These are phyloP conservation scores for Gallinago solitaria DNA, from an alignment of 2,797 vertebrate genomes.

Conservation along the genomic window DNA sequence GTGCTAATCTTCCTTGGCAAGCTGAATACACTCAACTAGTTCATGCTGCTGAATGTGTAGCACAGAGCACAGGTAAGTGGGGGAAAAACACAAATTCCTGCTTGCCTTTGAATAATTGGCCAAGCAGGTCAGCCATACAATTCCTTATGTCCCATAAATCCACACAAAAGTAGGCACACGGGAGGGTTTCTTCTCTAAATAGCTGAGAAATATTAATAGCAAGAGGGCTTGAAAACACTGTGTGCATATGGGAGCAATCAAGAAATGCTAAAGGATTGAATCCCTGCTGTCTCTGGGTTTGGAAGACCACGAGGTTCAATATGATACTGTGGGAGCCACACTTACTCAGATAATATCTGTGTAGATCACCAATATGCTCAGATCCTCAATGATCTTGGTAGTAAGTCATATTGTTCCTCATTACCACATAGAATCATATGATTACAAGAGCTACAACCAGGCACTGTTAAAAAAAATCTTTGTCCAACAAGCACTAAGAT, in stretches of 20 bases:
- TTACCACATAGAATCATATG: background rate
- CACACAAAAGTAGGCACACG: background rate
- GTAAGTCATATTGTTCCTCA: background rate
- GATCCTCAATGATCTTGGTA: background rate
- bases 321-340: background rate
- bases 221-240: background rate
- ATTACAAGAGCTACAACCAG: background rate
- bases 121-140: background rate
- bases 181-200: background rate
- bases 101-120: background rate
- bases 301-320: background rate
- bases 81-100: background rate
- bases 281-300: background rate
- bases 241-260: background rate
- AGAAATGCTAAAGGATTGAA: background rate
- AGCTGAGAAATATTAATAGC: background rate
- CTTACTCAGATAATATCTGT: background rate
- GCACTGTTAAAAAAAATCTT: slow-evolving; percentile 3
- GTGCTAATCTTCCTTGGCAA: slow-evolving; percentile 16
- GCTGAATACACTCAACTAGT: background rate
- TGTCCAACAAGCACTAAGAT: background rate
- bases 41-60: background rate
- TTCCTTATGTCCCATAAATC: background rate
- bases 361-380: background rate
- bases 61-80: background rate